Evolutionary conservation across 2,797 vertebrate genomes (phyloP), one percentile per base, ranked within the genome.

Genomic region (Dipus sagitta): DNA sequence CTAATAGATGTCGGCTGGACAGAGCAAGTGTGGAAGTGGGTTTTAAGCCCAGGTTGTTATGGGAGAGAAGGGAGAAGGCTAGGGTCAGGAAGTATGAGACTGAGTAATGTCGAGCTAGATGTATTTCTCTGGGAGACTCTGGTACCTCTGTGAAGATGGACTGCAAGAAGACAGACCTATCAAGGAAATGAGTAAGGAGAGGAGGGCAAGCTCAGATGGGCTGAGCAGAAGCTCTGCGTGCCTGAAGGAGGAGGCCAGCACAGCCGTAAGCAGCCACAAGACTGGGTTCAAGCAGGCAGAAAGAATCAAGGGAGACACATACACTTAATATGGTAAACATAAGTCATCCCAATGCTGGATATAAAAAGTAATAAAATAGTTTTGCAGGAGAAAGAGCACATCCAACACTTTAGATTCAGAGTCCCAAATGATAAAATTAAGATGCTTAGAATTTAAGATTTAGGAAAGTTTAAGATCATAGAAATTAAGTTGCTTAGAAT

Each of bases 391-490:
- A 26, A 62, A 71, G 5, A 65, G 10, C 30, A 30, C 72, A 84
- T 85, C 75, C 58, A 52, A 0, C 60, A 30, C 52, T 86, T 82
- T 77, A 81, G 68, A n/a, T 34, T 6, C 65, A 72, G 80, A 77
- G 6, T 74, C 70, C 52, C 65, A 90, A 71, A 23, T 87, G 9
- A 78, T 6, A 88, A 67, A 54, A 71, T 75, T 62, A 84, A 89
- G 64, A 30, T 85, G 14, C 30, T 62, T 88, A 8, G 3, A 32
- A 42, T 94, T 90, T 42, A 90, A 71, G 6, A 88, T 92, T 77
- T 78, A 71, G 68, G 4, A 30, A 88, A 54, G 23, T 34, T 58
- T 12, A 88, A 87, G 74, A 58, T 86, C 26, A 52, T 54, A 91
- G 30, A 78, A 24, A 23, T 32, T 54, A 42, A 1, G 68, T 86